Percentiles rank a stretch among this genome's conserved stretches.
These are phyloP conservation scores for Strongylocentrotus purpuratus DNA, from an alignment of 35 echinoderm and acorn worm genomes.

Conservation along the genomic window DNA sequence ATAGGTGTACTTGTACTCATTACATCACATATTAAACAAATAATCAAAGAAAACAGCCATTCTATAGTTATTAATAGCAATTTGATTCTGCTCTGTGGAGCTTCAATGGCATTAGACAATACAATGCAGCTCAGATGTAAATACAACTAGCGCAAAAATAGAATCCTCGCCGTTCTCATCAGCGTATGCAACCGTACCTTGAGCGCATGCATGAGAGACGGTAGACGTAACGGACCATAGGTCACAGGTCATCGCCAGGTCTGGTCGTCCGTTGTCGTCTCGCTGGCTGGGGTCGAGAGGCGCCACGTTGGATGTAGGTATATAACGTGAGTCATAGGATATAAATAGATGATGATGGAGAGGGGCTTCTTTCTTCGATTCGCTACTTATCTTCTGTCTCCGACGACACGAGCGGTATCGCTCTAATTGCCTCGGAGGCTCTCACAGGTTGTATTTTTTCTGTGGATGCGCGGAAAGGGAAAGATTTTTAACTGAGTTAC, in stretches of 20 bases:
- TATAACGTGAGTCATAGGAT: constrained; percentile 3
- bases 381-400: not conserved
- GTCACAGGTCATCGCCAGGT: not conserved
- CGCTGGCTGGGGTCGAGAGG: not conserved
- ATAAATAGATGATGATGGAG: constrained; percentile 38
- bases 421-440: not conserved
- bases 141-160: not conserved
- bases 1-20: too few species aligned
- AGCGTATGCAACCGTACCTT: not conserved
- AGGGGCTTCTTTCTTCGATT: not conserved
- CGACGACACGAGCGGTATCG: not conserved
- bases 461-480: not conserved
- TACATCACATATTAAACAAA: too few species aligned
- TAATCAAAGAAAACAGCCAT: too few species aligned
- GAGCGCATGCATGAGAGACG: not conserved
- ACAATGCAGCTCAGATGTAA: not conserved
- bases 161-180: not conserved
- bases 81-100: too few species aligned
- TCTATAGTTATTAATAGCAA: too few species aligned
- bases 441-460: not conserved
- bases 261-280: not conserved
- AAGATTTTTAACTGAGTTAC: not conserved
- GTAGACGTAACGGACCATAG: not conserved
- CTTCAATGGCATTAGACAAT: too few species aligned
- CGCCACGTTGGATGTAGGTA: constrained; percentile 17